Evolutionary conservation across 2,888 invertebrate species (phyloP), one percentile per base, ranked within the genome.

Genomic region (Clusia tigrina): DNA sequence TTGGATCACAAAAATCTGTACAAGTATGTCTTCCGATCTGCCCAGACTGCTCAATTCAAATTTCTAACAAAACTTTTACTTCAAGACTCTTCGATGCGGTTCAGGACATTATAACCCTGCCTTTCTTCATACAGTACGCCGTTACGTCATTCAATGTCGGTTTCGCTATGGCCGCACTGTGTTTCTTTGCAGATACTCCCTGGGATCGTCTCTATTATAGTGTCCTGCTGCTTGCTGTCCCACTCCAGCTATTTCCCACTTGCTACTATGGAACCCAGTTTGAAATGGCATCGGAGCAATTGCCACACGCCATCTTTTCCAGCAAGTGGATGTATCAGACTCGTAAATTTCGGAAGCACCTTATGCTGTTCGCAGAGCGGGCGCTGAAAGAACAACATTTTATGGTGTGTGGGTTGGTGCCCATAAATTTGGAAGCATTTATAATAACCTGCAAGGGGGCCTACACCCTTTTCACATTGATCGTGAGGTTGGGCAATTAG

Each of bases 191-290:
- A 0, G 62, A 58, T 1, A 69, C 68, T 0, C 71, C 73, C 0
- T 54, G 74, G 37, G 67, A 67, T 2, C 55, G 67, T 2, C 6
- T 65, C 2, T 78, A 78, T 6, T 69, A 74, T 32, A 51, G 68
- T 1, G 65, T 70, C 3, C 77, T 71, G 53, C 56, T 64, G 0
- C 0, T 71, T 1, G 68, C 65, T 0, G 65, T 74, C 52, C 61
- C 68, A 0, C 17, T 80, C 22, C 63, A 80, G 62, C 70, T 72
- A 10, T 79, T 73, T 58, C 80, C 80, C 2, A 69, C 65, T n/a
- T 80, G 78, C 46, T 78, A 73, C 58, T 80, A 71, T 38, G 80
- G 76, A 54, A 78, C 74, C 6, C 67, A 71, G 5, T 67, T 69
- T 10, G 71, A 77, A 42, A 22, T 63, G 22, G 65, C 62, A 58